phyloP scores from a whole-genome alignment of 2,113 vertebrate species.

The Tauraco erythrolophus region DNA sequence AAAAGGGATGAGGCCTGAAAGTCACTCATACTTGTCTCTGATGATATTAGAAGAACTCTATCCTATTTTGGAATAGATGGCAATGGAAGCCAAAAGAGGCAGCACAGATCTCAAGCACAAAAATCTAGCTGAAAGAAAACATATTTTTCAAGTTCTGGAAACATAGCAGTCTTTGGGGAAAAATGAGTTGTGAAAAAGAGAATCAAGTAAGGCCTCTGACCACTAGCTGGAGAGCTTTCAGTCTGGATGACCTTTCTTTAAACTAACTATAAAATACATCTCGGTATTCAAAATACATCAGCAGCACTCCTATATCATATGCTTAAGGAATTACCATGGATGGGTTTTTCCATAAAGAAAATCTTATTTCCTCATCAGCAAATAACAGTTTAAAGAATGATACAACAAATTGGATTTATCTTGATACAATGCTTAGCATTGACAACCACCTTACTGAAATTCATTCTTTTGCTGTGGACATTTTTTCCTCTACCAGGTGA shows the following conservation, averaged over 20 bases:
- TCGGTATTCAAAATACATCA: neutral
- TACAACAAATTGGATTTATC: slow-evolving; percentile 8
- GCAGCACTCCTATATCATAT: neutral
- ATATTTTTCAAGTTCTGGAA: neutral
- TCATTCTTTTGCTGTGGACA: neutral
- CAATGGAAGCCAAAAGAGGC: neutral
- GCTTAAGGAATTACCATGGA: neutral
- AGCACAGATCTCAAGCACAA: neutral
- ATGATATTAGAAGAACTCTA: neutral
- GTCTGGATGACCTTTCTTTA: neutral
- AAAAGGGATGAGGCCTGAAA: neutral
- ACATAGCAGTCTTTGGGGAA: neutral
- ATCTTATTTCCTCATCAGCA: slow-evolving; percentile 35
- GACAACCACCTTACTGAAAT: neutral
- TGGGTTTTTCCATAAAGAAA: slow-evolving; percentile 39
- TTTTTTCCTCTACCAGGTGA: neutral
- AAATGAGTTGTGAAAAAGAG: neutral
- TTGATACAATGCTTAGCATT: neutral
- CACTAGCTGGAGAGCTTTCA: neutral
- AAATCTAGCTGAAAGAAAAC: neutral
- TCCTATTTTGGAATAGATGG: neutral
- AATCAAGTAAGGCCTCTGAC: neutral
- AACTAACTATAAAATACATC: neutral
- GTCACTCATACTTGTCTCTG: neutral
- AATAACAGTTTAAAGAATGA: slow-evolving; percentile 20